Evolutionary conservation across 2,888 invertebrate genomes (phyloP), one percentile per base, ranked within the genome.

Genomic region (Argyra leucocephala): DNA sequence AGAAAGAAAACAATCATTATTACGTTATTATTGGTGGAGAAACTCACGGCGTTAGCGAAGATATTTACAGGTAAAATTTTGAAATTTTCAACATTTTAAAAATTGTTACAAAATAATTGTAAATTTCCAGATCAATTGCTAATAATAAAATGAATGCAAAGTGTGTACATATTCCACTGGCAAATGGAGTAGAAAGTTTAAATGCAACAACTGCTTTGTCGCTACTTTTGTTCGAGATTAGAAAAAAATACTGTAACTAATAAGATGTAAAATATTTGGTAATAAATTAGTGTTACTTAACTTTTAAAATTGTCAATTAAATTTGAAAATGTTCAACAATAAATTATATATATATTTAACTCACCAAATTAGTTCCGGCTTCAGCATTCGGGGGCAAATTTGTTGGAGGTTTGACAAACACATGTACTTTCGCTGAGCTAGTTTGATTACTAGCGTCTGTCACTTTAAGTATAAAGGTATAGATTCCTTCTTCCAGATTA

Each of bases 401-500:
- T 1, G 90, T 90, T 1, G 91, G 90, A 1, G 90, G 90, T 78
- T 95, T 95, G 0, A 96, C 96, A 77, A 95, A 94, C 2, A 96
- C 94, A 74, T 91, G 93, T 0, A 95, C 93, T 69, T 90, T 89
- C 0, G 94, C 93, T 0, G 88, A 87, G 48, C 92, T 92, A 1
- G 87, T 88, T 80, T 96, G 96, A 4, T 90, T 91, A 0, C 92
- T 90, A 64, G 90, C 89, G 74, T 97, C 96, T 1, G 92, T 95
- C 36, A 96, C 96, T 81, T 92, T 93, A 61, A 96, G 81, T 7
- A 90, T 89, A 80, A 96, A 96, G 0, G 93, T 93, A 77, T 96
- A 97, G 81, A 95, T 90, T 61, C 96, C 96, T 75, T 93, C 91
- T 73, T 95, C 93, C 62, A 96, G 83, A 79, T 96, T 92, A 1